Base-by-base conservation (phyloP, 2,113 vertebrate genomes). In the Acrocephalus arundinaceus region DNA sequence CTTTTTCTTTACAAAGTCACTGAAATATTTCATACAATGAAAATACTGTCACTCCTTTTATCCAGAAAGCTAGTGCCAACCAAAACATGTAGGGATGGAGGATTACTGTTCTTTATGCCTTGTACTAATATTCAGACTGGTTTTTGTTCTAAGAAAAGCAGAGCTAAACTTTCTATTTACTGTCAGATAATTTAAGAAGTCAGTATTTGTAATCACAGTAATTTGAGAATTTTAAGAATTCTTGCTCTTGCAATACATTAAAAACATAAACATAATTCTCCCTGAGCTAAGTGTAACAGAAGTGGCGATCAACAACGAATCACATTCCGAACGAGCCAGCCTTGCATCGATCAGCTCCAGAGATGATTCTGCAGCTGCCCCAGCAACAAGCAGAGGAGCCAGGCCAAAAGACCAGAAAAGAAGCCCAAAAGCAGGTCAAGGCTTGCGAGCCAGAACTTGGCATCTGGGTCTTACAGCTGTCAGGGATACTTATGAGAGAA, bases 401-500 rank as follows among this genome's bases (percentile, higher is more conserved):
- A 79, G 85, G 85, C 62, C 88, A 94, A 84, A 67, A 85, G 51
- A 59, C 23, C 67, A 94, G 72, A 91, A 90, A 93, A 71, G 72
- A 78, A 78, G 59, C 31, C 63, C 74, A 57, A 91, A 71, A 80
- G 46, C 54, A 87, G 57, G 65, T 78, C 75, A 94, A 84, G 78
- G 62, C 58, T 70, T 86, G 48, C 1, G 8, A 94, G 70, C 55
- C 89, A 93, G 81, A 77, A 93, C 61, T 94, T 95, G 95, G 93
- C 93, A 94, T 81, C 49, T 5, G 5, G 65, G 61, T 83, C 78
- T 63, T 81, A 92, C 86, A 95, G 89, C 92, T 97, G 93, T 76
- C 90, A 77, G 39, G 35, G 45, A 77, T 30, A 51, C 49, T 94
- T 61, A 86, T 48, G 79, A 95, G 51, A 91, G 63, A 74, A 85